Evolutionary conservation across 2,888 invertebrate genomes (phyloP).

Genomic region (Rhamphomyia laevipes): DNA sequence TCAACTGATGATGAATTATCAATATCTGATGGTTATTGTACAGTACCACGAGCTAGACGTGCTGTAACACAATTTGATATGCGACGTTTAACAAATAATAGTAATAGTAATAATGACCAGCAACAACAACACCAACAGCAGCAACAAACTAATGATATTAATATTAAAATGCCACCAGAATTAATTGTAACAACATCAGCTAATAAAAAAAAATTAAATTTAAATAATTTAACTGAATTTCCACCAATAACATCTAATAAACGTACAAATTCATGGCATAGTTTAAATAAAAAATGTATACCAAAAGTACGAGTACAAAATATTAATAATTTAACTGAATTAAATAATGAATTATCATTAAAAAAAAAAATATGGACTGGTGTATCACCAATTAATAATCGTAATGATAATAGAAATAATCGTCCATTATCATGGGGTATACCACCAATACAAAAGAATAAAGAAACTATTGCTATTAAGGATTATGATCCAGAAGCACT

Average conservation of each 20-base stretch:
- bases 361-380: conserved; percentile 69
- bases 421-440: conserved; percentile 56
- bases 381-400: conserved; percentile 33
- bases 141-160: conserved; percentile 8
- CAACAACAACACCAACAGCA: conserved; percentile 19
- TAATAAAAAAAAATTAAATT: conserved; percentile 4
- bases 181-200: conserved; percentile 36
- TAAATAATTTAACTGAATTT: conserved; percentile 16
- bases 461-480: conserved; percentile 18
- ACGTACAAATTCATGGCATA: conserved; percentile 35
- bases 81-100: conserved; percentile 24
- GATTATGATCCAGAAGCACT: conserved; percentile 47
- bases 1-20: conserved; percentile 49
- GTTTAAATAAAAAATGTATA: conserved; percentile 24
- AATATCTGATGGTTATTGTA: conserved; percentile 14
- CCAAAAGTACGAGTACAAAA: conserved; percentile 17
- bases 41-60: conserved; percentile 25
- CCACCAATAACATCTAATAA: conserved; percentile 19
- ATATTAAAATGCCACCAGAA: conserved; percentile 37
- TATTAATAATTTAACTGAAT: conserved; percentile 3
- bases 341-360: conserved; percentile 39
- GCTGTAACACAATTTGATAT: conserved; percentile 31
- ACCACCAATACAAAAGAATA: conserved; percentile 41
- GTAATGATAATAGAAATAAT: conserved; percentile 11
- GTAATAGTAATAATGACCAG: conserved; percentile 25